Evolutionary conservation across 2,113 vertebrate genomes (phyloP).

Genomic region (Anhinga rufa): DNA sequence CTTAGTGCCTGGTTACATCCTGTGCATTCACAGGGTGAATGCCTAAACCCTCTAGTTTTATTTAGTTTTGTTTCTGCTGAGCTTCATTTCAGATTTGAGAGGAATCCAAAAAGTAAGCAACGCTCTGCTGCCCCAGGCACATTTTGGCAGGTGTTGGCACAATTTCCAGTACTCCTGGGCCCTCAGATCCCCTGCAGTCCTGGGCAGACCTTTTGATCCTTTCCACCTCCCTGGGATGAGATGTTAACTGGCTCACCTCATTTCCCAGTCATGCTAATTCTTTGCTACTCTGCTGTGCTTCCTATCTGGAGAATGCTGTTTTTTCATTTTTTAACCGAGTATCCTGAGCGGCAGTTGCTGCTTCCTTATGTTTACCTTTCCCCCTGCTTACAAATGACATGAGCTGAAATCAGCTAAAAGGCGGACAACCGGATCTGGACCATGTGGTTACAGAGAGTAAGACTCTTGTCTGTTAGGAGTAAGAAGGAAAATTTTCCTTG

Average conservation of each 20-base stretch:
- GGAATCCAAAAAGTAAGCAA: background rate
- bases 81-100: background rate
- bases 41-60: background rate
- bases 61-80: background rate
- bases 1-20: background rate
- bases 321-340: background rate
- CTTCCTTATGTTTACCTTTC: background rate
- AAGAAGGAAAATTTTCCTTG: background rate
- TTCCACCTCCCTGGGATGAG: background rate
- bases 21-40: background rate
- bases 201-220: background rate
- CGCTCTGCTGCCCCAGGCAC: background rate
- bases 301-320: background rate
- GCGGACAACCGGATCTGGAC: background rate
- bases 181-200: background rate
- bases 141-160: background rate
- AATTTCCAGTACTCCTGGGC: background rate
- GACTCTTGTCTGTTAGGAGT: background rate
- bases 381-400: background rate
- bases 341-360: background rate
- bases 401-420: background rate
- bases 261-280: background rate
- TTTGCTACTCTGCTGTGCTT: background rate
- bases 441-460: background rate
- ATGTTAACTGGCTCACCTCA: background rate